A percentile compares a stretch with the other conserved stretches of the same genome.
These are phyloP conservation scores for Vesta saturnalis DNA, from an alignment of 2,888 invertebrate species.

Conservation along the genomic window DNA sequence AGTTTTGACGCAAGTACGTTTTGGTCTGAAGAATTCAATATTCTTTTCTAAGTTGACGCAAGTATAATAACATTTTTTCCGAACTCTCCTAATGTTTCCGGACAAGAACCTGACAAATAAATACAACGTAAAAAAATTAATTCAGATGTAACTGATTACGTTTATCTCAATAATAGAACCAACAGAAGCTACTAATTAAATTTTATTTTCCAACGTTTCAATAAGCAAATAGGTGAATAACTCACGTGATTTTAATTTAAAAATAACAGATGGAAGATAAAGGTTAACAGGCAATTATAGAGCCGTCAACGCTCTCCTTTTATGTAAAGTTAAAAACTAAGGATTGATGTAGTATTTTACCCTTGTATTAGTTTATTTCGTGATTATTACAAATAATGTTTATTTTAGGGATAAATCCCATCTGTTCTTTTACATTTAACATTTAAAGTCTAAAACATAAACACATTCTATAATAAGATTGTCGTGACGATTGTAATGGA, in stretches of 20 bases:
- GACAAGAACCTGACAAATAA: too few relatives aligned
- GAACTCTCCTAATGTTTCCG: too few relatives aligned
- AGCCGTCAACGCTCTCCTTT: constrained; percentile 29
- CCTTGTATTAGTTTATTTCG: constrained; percentile 42
- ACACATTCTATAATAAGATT: neutral
- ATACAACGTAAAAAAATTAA: neutral
- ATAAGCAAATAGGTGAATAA: neutral
- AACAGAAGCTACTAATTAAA: neutral
- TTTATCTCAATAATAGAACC: neutral
- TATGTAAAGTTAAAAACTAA: constrained; percentile 23
- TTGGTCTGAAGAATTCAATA: too few relatives aligned
- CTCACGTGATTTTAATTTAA: constrained; percentile 22
- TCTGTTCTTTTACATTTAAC: constrained; percentile 25
- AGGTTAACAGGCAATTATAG: constrained; percentile 31
- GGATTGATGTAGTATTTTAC: constrained; percentile 32
- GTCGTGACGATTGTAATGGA: constrained; percentile 17
- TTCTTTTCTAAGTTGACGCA: too few relatives aligned
- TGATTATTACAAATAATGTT: constrained; percentile 44
- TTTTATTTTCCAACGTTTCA: neutral
- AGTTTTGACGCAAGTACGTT: too few relatives aligned
- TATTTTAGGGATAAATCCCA: constrained; percentile 40
- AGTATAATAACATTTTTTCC: too few relatives aligned
- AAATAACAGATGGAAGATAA: constrained; percentile 30
- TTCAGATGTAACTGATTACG: neutral
- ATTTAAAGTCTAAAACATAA: neutral